A percentile compares a stretch with the other conserved stretches of the same genome.
phyloP scores from a whole-genome alignment of 2,113 vertebrate species.

The Pipra filicauda region DNA sequence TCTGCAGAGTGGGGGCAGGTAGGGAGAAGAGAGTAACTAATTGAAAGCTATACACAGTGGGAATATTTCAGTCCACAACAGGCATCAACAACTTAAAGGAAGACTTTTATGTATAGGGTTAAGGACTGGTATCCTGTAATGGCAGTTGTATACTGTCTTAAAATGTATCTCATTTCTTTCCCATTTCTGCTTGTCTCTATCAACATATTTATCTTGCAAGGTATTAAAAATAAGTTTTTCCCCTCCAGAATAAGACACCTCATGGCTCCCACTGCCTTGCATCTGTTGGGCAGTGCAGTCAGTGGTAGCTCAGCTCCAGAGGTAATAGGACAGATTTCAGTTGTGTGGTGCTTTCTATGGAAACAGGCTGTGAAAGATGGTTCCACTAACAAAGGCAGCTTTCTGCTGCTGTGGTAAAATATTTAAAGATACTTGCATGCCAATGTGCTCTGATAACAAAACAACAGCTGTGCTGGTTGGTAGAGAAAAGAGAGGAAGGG shows the following conservation, averaged over 20 bases:
- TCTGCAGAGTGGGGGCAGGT: neutral
- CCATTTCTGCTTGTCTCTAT: neutral
- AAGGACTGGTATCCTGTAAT: neutral
- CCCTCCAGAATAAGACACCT: neutral
- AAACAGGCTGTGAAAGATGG: neutral
- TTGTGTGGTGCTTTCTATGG: neutral
- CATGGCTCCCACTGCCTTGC: neutral
- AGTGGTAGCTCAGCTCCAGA: neutral
- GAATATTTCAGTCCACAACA: neutral
- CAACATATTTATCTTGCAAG: neutral
- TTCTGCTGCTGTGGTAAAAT: neutral
- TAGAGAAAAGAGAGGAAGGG: neutral
- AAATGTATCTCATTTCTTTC: neutral
- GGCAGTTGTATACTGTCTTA: neutral
- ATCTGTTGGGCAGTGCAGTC: neutral
- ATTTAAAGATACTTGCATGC: neutral
- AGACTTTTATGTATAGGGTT: neutral
- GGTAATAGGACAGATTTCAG: neutral
- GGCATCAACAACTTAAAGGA: neutral
- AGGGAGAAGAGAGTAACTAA: neutral
- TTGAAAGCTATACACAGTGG: neutral
- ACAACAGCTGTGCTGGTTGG: neutral
- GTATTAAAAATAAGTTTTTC: neutral
- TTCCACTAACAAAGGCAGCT: conserved; percentile 1
- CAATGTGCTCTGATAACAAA: neutral